These are phyloP conservation scores for Portevinia maculata DNA, from an alignment of 2,888 invertebrate genomes.

Conservation along the genomic window DNA sequence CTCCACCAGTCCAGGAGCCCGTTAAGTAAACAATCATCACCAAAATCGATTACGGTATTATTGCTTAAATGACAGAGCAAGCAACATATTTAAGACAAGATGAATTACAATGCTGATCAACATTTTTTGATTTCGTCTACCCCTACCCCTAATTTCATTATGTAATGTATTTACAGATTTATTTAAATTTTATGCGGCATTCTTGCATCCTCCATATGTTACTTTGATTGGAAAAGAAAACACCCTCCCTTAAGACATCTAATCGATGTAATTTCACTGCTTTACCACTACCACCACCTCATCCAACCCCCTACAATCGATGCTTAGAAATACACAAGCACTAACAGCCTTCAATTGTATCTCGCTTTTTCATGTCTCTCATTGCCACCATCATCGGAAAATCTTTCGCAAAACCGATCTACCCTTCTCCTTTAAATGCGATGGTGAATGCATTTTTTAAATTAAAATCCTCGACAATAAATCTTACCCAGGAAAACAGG, in stretches of 20 bases:
- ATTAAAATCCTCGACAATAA: slow-evolving; percentile 73
- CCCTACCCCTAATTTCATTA: too few relatives aligned
- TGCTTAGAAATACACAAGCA: slow-evolving; percentile 27
- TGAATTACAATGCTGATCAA: too few relatives aligned
- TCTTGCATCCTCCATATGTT: slow-evolving; percentile 61
- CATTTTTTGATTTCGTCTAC: too few relatives aligned
- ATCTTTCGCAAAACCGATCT: slow-evolving; percentile 36
- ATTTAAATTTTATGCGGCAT: slow-evolving; percentile 63
- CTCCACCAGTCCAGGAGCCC: too few relatives aligned
- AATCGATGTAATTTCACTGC: slow-evolving; percentile 68
- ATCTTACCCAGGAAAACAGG: slow-evolving; percentile 56
- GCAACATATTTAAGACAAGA: too few relatives aligned
- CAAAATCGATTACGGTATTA: too few relatives aligned
- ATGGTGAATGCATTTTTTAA: slow-evolving; percentile 73
- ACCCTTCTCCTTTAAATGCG: slow-evolving; percentile 33
- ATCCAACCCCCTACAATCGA: slow-evolving; percentile 1
- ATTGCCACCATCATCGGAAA: slow-evolving; percentile 58
- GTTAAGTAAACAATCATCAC: too few relatives aligned
- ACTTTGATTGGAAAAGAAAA: slow-evolving; percentile 58
- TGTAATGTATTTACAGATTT: slow-evolving; percentile 45
- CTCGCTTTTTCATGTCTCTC: slow-evolving; percentile 29
- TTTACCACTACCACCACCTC: too few relatives aligned
- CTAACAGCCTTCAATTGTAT: slow-evolving; percentile 13
- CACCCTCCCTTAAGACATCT: slow-evolving; percentile 51
- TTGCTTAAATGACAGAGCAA: too few relatives aligned